Evolutionary conservation across 2,113 vertebrate genomes (phyloP), one percentile per base, ranked within the genome.

Genomic region (Cervus canadensis): DNA sequence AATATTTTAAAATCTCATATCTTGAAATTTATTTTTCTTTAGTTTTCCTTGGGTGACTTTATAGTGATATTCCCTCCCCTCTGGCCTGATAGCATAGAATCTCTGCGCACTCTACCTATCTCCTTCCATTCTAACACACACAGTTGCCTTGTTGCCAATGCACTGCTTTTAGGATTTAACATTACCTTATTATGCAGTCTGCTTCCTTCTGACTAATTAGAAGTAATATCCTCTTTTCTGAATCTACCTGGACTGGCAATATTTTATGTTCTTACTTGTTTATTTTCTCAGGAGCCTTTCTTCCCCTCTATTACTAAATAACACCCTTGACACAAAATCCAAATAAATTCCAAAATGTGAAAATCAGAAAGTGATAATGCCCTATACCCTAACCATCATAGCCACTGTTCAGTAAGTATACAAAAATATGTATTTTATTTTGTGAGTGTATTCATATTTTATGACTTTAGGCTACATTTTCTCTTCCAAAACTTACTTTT

Each of bases 401-500:
- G 1, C 6, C 12, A 85, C 50, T 40, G 33, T 62, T 86, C 45
- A n/a, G 3, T 62, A 93, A 90, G 30, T 43, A 64, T 79, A 89
- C 6, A 62, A 83, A 56, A 87, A 86, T 26, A 13, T 2, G 3
- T n/a, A 67, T 74, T 95, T 93, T 62, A 25, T 84, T 64, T 85
- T 89, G 82, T 59, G 57, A 94, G 57, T 26, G 59, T 85, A 74
- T 76, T 94, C 82, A 56, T 86, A 88, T 92, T 94, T 86, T 85
- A 59, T 48, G 64, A 52, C 16, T 97, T 89, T 74, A 56, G 57
- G 43, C 17, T 59, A 71, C 36, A 81, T 89, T 92, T 79, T 79
- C 45, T 81, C 43, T 71, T 89, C 7, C 45, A 23, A 71, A 85
- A 71, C 84, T 64, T 67, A 90, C 40, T 64, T 56, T 79, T 91